Conservation (phyloP, 2,888 invertebrate genomes). For the Acleris cristana region DNA sequence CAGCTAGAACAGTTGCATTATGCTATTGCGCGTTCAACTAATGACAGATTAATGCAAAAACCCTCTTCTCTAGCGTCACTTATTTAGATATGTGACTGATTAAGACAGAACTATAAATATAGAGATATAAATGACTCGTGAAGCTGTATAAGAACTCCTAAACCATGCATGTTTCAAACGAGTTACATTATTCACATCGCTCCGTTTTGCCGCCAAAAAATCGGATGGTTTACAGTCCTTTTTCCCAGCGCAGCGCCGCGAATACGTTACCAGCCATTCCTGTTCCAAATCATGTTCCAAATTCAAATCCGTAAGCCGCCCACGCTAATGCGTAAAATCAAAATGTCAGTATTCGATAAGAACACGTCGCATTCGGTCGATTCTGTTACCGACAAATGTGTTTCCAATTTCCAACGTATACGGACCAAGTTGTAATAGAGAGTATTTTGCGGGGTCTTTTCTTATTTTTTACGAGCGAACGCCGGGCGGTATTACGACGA, state of each 20-base stretch:
- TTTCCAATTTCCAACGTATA: conserved; percentile 70
- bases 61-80: no score
- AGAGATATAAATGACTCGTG: no score
- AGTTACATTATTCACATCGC: no score
- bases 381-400: conserved; percentile 64
- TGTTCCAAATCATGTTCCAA: conserved; percentile 20
- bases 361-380: conserved; percentile 45
- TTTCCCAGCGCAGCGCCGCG: background rate
- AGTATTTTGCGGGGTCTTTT: conserved; percentile 75
- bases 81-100: no score
- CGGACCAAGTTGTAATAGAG: conserved; percentile 68
- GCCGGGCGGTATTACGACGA: conserved; percentile 71
- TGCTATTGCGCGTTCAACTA: no score
- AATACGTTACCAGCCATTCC: background rate
- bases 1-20: no score
- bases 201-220: no score
- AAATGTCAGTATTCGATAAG: conserved; percentile 44
- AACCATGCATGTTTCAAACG: no score
- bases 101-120: no score
- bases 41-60: no score
- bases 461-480: conserved; percentile 75
- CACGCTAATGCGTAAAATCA: conserved; percentile 36
- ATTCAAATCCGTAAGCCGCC: conserved; percentile 29
- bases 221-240: no score
- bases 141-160: no score